phyloP scores from a whole-genome alignment of 2,888 invertebrate genomes.

The Ochlodes sylvanus region DNA sequence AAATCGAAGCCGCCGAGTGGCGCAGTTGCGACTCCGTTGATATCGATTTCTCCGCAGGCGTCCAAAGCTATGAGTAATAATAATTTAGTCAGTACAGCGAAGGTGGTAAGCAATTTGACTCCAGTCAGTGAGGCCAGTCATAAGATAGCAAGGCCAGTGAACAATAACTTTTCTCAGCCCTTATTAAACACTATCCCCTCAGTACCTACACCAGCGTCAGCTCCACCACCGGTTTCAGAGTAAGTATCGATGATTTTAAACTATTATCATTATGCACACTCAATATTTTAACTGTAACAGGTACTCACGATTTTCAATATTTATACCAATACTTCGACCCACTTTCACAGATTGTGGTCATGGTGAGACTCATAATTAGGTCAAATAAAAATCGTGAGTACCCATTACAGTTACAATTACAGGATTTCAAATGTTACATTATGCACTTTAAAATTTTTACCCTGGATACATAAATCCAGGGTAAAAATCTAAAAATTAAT shows the following conservation, averaged over 20 bases:
- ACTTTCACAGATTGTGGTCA: too few species aligned
- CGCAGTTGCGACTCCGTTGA: constrained; percentile 61
- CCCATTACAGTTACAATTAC: too few species aligned
- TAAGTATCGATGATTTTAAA: constrained; percentile 61
- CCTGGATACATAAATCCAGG: too few species aligned
- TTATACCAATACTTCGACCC: too few species aligned
- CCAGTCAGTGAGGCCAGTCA: constrained; percentile 61
- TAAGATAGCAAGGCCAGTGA: constrained; percentile 69
- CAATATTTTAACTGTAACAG: too few species aligned
- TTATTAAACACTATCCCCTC: constrained; percentile 52
- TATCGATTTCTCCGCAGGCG: constrained; percentile 70
- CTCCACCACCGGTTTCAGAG: constrained; percentile 70
- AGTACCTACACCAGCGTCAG: constrained; percentile 42
- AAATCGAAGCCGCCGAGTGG: constrained; percentile 66
- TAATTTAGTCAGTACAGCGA: constrained; percentile 59
- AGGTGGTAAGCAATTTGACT: constrained; percentile 64
- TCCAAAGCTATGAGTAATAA: constrained; percentile 61
- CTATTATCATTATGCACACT: too few species aligned
- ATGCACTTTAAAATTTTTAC: too few species aligned
- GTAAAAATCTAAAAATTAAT: neutral
- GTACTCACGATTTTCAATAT: neutral
- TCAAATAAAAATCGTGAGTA: too few species aligned
- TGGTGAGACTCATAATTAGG: too few species aligned
- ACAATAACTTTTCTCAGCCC: constrained; percentile 63
- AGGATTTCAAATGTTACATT: too few species aligned